Conservation (phyloP, 2,888 invertebrate genomes). For the Rhingia campestris region DNA sequence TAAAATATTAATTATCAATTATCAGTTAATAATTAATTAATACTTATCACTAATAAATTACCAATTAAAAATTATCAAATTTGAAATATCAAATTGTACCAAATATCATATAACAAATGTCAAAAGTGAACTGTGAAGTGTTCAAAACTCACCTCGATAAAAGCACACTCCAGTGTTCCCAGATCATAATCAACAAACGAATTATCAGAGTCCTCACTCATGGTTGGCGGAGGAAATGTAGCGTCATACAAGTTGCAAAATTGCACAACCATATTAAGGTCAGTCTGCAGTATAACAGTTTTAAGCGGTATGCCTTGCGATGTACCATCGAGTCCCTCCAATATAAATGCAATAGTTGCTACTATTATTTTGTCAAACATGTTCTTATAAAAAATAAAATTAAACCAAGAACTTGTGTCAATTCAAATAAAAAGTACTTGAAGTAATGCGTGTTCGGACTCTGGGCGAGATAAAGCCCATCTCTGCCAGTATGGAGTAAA, state of each 20-base stretch:
- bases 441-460: constrained; percentile 84
- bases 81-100: too few relatives aligned
- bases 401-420: not conserved
- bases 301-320: constrained; percentile 89
- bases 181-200: constrained; percentile 83
- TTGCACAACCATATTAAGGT: constrained; percentile 93
- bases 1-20: too few relatives aligned
- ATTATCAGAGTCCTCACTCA: constrained; percentile 81
- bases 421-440: constrained; percentile 70
- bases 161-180: constrained; percentile 88
- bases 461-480: constrained; percentile 87
- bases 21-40: too few relatives aligned
- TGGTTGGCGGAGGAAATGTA: constrained; percentile 83
- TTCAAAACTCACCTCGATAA: constrained; percentile 84
- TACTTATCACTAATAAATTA: too few relatives aligned
- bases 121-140: too few relatives aligned
- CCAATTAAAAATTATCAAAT: too few relatives aligned
- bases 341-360: constrained; percentile 87
- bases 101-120: too few relatives aligned
- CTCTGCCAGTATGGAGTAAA: constrained; percentile 93
- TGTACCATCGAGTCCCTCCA: constrained; percentile 89
- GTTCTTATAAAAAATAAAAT: constrained; percentile 77
- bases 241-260: constrained; percentile 91
- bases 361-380: constrained; percentile 91
- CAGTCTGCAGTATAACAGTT: constrained; percentile 92